phyloP scores from a whole-genome alignment of 2,888 invertebrate genomes.

The Cantharis rustica region DNA sequence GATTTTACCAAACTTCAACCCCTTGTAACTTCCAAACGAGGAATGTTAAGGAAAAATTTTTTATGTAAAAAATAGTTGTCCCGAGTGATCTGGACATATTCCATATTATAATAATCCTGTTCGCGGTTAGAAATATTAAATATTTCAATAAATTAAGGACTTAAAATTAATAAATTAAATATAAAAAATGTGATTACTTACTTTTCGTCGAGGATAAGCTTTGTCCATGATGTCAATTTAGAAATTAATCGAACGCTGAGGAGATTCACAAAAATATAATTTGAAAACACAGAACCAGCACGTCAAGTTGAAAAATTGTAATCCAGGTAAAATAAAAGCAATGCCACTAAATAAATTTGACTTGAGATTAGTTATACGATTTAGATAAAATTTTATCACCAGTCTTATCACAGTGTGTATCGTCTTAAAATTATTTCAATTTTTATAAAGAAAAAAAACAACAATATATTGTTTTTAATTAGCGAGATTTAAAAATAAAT shows the following conservation, averaged over 20 bases:
- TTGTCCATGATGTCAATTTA: background rate
- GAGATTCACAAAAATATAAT: background rate
- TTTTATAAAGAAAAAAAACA: background rate
- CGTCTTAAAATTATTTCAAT: background rate
- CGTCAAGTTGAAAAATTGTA: background rate
- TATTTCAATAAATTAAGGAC: no score
- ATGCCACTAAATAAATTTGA: background rate
- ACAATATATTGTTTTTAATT: background rate
- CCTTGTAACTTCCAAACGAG: no score
- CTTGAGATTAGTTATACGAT: background rate
- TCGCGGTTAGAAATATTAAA: no score
- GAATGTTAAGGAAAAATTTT: no score
- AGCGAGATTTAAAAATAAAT: background rate
- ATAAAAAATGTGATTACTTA: background rate
- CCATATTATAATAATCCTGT: no score
- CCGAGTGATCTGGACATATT: no score
- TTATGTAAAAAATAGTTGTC: no score
- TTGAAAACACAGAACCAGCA: background rate
- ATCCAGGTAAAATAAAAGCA: background rate
- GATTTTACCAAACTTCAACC: no score
- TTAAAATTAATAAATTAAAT: no score
- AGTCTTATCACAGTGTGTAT: background rate
- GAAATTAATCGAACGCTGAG: background rate
- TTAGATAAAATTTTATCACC: background rate
- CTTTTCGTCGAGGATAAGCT: background rate